A percentile compares a stretch with the other conserved stretches of the same genome.
phyloP scores from a whole-genome alignment of 2,113 vertebrate genomes.

The Callaeas wilsoni region DNA sequence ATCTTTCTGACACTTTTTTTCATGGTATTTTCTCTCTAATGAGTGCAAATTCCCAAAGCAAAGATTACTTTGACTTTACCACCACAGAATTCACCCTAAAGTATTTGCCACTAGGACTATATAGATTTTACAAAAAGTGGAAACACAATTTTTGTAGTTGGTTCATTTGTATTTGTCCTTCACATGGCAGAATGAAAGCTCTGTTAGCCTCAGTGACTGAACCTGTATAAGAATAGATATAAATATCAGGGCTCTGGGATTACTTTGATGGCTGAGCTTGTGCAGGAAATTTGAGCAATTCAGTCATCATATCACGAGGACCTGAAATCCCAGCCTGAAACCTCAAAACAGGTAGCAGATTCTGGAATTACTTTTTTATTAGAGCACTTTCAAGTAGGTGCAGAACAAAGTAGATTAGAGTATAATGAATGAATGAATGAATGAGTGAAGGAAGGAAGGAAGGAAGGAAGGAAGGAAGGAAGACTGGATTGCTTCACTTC shows the following conservation, averaged over 20 bases:
- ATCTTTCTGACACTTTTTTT: neutral
- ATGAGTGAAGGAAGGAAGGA: neutral
- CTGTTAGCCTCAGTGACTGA: neutral
- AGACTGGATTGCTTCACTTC: neutral
- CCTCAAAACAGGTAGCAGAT: neutral
- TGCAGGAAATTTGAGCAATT: neutral
- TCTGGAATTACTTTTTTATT: neutral
- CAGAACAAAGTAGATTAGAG: neutral
- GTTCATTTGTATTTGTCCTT: neutral
- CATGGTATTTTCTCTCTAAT: neutral
- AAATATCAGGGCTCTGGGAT: neutral
- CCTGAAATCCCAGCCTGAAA: neutral
- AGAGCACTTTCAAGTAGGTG: neutral
- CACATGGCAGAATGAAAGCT: neutral
- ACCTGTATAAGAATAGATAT: neutral
- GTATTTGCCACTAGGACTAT: neutral
- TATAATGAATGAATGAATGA: neutral
- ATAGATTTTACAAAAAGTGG: neutral
- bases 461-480: neutral
- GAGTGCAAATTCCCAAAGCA: neutral
- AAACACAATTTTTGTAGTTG: neutral
- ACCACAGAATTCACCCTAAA: neutral
- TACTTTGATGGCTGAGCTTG: neutral
- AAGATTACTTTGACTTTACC: neutral
- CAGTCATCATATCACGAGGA: neutral